Evolutionary conservation across 1,140 invertebrate species (phyloP).

Genomic region (Drosophila chauvacae): DNA sequence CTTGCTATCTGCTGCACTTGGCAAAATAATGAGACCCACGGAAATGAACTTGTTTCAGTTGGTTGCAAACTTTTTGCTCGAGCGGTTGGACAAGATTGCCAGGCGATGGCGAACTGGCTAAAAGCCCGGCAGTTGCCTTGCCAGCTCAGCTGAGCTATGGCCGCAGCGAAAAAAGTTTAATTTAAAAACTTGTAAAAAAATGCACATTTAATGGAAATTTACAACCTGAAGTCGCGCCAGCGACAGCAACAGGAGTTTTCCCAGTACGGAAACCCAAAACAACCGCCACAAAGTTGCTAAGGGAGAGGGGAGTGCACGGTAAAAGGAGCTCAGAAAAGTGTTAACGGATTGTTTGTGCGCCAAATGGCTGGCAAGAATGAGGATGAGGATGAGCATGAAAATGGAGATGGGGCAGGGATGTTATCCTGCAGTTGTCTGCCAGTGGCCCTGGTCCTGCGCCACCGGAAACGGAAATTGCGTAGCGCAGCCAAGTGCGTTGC

Average conservation of each 20-base stretch:
- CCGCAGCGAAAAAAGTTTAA: conserved; percentile 80
- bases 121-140: conserved; percentile 35
- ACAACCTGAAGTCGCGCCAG: conserved; percentile 78
- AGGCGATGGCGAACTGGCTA: conserved; percentile 36
- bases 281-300: conserved; percentile 75
- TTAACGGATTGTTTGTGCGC: conserved; percentile 79
- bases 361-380: conserved; percentile 50
- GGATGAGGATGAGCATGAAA: neutral
- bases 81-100: conserved; percentile 77
- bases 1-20: conserved; percentile 33
- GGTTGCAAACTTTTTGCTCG: conserved; percentile 62
- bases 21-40: conserved; percentile 63
- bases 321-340: conserved; percentile 63
- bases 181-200: conserved; percentile 84
- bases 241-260: conserved; percentile 59
- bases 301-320: neutral
- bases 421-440: conserved; percentile 64
- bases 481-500: conserved; percentile 65
- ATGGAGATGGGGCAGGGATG: conserved; percentile 21
- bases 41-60: conserved; percentile 74
- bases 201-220: conserved; percentile 84
- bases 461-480: conserved; percentile 82
- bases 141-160: conserved; percentile 68
- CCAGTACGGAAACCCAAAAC: conserved; percentile 60
- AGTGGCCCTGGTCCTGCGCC: conserved; percentile 52